Base-by-base conservation (phyloP, 1,140 invertebrate species). In the Lepidurus arcticus region DNA sequence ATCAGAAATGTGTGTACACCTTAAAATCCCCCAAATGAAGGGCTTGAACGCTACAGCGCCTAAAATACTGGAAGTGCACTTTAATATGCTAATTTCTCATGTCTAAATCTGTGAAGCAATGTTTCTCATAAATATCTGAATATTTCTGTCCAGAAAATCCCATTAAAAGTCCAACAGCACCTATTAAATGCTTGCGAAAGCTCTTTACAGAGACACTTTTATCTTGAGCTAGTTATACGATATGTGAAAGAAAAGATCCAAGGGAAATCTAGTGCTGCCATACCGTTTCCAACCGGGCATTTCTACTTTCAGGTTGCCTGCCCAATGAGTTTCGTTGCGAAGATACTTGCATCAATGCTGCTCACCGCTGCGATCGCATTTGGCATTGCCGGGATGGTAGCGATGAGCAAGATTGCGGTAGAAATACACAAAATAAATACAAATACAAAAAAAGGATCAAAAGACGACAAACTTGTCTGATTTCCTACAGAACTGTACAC, bases 331-430 rank as follows among this genome's bases (percentile, higher is more conserved):
- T 86, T 81, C 82, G 83, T 76, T 87, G 86, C 81, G 78, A n/a
- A 9, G 81, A 81, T 0, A 81, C 79, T 44, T 88, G 87, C 81
- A 84, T 88, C 74, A 84, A 86, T 76, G 34, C 82, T 7, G 81
- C 84, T 10, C 81, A 83, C 53, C 80, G 85, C 76, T 89, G 88
- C 82, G 86, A 89, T 80, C 81, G 84, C 9, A 79, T 82, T 44
- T 78, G 79, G 6, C 87, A 89, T 79, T 89, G 88, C 81, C 81
- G 82, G 2, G 83, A 84, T 77, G 85, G 84, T 5, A 83, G 83
- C 11, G 88, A 88, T 79, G 88, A 88, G 80, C 74, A 80, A 26
- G 81, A 85, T 73, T 88, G 87, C 81, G 84, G 86, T 87, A 81
- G 84, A 84, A 83, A 42, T 11, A 42, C 4, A 78, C 7, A 42